Evolutionary conservation across 2,888 invertebrate genomes (phyloP), one percentile per base, ranked within the genome.

Genomic region (Pristionchus japonicus): DNA sequence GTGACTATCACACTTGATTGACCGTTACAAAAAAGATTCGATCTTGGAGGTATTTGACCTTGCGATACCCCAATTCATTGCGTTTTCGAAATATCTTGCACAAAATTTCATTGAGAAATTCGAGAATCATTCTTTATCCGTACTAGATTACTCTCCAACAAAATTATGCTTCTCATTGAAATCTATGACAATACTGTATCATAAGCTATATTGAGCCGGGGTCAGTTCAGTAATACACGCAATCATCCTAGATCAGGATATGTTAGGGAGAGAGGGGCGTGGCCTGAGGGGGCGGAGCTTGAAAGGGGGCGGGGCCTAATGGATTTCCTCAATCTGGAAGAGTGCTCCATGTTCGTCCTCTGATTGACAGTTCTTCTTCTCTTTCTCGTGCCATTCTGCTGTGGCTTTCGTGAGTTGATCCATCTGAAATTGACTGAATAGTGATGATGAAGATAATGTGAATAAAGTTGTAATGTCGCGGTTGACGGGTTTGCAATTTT

Each of bases 231-330:
- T 70, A 37, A 31, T 70, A 70, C 70, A 70, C 70, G 70, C 57
- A 70, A 37, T 34, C 70, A 23, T 37, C 70, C 37, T 70, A 37
- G 23, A 20, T 17, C 34, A 70, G 70, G 70, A 70, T 70, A 70
- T 70, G 70, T 70, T 37, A 17, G 31, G 57, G 57, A 7, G 13
- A 27, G 34, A 34, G 9, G 77, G 47, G 77, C 43, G 47, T 74
- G 70, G 70, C 70, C 70, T 74, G 77, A 77, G 27, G 77, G 77
- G 77, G 77, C 70, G 70, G 70, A 31, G 70, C 70, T 74, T 74
- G 34, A 15, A 47, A 77, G 15, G 43, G 77, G 77, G 77, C 77
- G 77, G 23, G n/a, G 43, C n/a, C 43, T 82, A 49, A n/a, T 82
- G 82, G 13, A 43, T n/a, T 23, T 82, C 82, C 23, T 82, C 82